A percentile compares a stretch with the other conserved stretches of the same genome.
Conservation (phyloP, 2,113 vertebrate genomes). For the Tachycineta bicolor region DNA sequence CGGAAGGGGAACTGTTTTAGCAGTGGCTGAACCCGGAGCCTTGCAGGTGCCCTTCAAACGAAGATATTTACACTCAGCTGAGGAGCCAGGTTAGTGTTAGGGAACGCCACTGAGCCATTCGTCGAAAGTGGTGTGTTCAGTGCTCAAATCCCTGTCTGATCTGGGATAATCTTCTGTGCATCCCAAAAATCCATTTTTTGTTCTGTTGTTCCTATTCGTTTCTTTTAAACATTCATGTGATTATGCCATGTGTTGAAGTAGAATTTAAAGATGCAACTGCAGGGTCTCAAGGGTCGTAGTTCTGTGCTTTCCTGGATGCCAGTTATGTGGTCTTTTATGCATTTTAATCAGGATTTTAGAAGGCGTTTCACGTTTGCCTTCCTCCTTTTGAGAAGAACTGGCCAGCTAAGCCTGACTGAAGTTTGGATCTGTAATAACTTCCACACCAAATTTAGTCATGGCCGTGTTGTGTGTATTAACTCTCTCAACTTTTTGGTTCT, state of each 20-base stretch:
- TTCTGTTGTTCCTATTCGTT: fast-evolving
- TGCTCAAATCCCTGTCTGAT: background rate
- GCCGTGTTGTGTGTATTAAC: background rate
- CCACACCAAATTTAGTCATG: background rate
- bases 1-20: background rate
- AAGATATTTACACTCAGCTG: background rate
- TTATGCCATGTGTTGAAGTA: background rate
- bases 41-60: background rate
- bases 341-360: background rate
- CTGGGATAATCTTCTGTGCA: background rate
- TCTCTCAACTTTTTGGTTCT: background rate
- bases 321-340: fast-evolving
- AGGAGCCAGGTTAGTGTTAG: background rate
- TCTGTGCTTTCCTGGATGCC: background rate
- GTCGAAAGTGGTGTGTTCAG: background rate
- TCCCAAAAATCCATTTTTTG: fast-evolving
- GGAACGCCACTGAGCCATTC: background rate
- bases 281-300: fast-evolving
- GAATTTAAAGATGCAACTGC: background rate
- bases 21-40: background rate
- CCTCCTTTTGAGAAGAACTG: background rate
- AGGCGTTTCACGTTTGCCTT: background rate
- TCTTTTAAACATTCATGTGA: background rate
- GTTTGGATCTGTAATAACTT: background rate
- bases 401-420: background rate